phyloP scores from a whole-genome alignment of 2,888 invertebrate species.

The Stegophylla sp. region DNA sequence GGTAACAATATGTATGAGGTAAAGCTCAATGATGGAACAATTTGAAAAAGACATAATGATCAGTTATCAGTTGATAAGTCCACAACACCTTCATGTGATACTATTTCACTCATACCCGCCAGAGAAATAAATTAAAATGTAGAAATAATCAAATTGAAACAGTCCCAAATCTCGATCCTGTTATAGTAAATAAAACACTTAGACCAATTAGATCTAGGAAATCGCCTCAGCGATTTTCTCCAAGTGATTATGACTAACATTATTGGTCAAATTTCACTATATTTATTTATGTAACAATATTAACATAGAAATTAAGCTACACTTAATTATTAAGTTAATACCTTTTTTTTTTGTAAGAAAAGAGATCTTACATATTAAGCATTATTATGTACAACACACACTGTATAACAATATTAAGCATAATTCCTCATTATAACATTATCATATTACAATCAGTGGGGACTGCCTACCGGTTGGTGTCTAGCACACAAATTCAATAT shows the following conservation, averaged over 20 bases:
- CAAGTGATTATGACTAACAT: background rate
- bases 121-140: background rate
- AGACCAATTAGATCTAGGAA: constrained; percentile 2
- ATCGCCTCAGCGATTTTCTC: constrained; percentile 18
- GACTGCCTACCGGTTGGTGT: no score
- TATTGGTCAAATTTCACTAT: no score
- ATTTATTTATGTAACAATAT: background rate
- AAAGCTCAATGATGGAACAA: background rate
- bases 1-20: no score
- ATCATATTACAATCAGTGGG: no score
- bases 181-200: background rate
- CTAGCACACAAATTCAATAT: no score
- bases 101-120: background rate
- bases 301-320: background rate
- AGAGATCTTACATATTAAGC: no score
- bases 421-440: no score
- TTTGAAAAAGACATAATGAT: background rate
- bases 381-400: no score
- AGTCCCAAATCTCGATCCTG: background rate
- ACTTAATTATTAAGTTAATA: background rate
- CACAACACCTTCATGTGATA: background rate
- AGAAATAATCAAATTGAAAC: background rate
- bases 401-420: no score
- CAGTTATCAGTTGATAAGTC: background rate
- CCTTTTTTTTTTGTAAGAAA: background rate